Conservation (phyloP, 2,113 vertebrate genomes). For the Siniperca chuatsi region DNA sequence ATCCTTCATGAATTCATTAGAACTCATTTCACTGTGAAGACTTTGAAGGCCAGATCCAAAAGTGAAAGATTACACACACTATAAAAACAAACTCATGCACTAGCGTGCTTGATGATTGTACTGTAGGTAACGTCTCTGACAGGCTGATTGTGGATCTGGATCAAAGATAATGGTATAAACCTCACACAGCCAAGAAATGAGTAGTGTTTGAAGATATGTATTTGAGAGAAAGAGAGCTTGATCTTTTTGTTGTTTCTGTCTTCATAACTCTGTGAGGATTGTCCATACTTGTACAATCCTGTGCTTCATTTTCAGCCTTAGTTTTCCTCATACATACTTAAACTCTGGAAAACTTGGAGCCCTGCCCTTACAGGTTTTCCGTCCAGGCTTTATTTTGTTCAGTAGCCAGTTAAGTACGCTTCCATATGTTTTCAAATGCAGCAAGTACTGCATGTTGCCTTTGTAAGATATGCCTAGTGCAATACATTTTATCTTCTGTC, state of each 20-base stretch:
- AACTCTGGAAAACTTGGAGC: neutral
- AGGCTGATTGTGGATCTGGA: slow-evolving; percentile 52
- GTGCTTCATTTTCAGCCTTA: neutral
- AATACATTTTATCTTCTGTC: neutral
- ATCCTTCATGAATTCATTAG: slow-evolving; percentile 21
- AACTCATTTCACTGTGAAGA: slow-evolving; percentile 21
- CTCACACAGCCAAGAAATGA: slow-evolving; percentile 51
- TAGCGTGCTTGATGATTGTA: slow-evolving; percentile 50
- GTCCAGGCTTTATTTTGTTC: neutral
- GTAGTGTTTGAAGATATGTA: slow-evolving; percentile 49
- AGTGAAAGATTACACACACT: slow-evolving; percentile 20
- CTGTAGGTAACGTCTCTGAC: slow-evolving; percentile 49
- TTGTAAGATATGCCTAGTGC: neutral
- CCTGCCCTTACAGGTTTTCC: neutral
- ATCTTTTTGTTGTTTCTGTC: slow-evolving; percentile 21
- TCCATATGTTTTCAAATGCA: neutral
- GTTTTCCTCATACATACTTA: slow-evolving; percentile 1
- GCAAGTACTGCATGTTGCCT: neutral
- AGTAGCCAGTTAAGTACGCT: neutral
- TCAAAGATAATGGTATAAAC: slow-evolving; percentile 57
- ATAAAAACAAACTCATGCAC: slow-evolving; percentile 46
- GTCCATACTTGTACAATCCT: slow-evolving; percentile 14
- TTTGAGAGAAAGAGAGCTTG: slow-evolving; percentile 10
- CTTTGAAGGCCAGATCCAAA: slow-evolving; percentile 38
- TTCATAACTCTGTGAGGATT: neutral